phyloP scores from a whole-genome alignment of 1,140 invertebrate genomes.

The Hyposmocoma kahamanoa region DNA sequence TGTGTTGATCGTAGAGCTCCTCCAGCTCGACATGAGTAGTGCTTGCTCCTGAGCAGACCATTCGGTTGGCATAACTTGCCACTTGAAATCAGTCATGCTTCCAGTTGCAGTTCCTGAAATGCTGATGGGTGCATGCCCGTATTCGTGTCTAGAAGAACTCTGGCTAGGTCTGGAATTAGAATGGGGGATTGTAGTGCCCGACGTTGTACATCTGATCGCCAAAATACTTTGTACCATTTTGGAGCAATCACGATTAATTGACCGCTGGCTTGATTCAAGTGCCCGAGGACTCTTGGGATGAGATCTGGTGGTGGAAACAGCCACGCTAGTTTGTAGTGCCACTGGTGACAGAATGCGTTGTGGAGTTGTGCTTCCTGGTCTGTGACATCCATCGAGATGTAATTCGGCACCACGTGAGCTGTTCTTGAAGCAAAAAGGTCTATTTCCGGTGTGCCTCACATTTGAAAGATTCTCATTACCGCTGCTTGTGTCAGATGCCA shows the following conservation, averaged over 20 bases:
- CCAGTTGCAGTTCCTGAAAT: constrained; percentile 7
- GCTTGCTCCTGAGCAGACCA: constrained; percentile 5
- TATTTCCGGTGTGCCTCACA: constrained; percentile 33
- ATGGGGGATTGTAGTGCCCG: too few species aligned
- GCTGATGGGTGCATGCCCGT: constrained; percentile 6
- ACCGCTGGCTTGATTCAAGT: constrained; percentile 17
- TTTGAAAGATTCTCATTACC: constrained; percentile 24
- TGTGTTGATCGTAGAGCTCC: constrained; percentile 5
- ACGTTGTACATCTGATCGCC: constrained; percentile 18
- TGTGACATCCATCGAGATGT: too few species aligned
- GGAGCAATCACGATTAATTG: constrained; percentile 21
- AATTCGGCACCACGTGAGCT: too few species aligned
- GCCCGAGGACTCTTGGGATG: constrained; percentile 19
- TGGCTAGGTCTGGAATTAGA: constrained; percentile 11
- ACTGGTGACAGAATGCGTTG: constrained; percentile 34
- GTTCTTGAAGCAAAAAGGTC: constrained; percentile 43
- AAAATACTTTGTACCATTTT: constrained; percentile 28
- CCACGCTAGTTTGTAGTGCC: constrained; percentile 38
- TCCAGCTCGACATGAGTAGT: constrained; percentile 8
- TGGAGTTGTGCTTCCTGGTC: constrained; percentile 24
- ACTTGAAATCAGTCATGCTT: constrained; percentile 13
- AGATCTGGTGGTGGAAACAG: constrained; percentile 38
- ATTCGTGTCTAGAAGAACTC: constrained; percentile 12
- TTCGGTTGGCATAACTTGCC: background rate
- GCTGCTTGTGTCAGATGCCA: constrained; percentile 34